Percentiles rank a stretch among this genome's conserved stretches.
Evolutionary conservation across 1,140 invertebrate species (phyloP).

Genomic region (Anadara kagoshimensis): DNA sequence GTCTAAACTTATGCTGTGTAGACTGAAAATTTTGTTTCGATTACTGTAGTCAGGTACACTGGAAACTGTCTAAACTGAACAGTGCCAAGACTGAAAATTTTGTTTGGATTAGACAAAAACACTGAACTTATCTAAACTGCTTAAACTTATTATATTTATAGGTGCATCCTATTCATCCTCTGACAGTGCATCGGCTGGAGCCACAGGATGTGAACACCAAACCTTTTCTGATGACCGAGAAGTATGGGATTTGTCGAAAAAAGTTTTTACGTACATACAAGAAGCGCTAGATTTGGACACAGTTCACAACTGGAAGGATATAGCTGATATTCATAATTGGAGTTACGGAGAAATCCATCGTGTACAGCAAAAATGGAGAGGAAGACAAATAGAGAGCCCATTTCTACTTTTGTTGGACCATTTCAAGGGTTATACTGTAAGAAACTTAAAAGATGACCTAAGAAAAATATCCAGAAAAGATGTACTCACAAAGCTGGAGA

Average conservation of each 20-base stretch:
- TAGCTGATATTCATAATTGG: conserved; percentile 26
- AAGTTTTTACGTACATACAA: conserved; percentile 13
- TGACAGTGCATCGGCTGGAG: no score
- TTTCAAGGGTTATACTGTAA: conserved; percentile 27
- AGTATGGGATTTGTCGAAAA: conserved; percentile 12
- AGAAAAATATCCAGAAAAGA: conserved; percentile 32
- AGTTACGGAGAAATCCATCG: conserved; percentile 17
- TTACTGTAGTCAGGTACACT: no score
- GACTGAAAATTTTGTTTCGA: no score
- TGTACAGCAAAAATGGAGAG: conserved; percentile 13
- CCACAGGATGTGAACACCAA: no score
- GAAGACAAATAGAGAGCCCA: conserved; percentile 27
- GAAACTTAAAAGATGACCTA: conserved; percentile 22
- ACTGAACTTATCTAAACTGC: no score
- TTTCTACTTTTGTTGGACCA: conserved; percentile 24
- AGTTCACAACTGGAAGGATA: conserved; percentile 16
- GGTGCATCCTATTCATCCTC: no score
- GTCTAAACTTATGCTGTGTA: no score
- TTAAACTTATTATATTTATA: no score
- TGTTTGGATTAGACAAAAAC: no score
- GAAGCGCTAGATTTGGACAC: conserved; percentile 9
- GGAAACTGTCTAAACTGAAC: no score
- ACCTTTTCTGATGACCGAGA: no score
- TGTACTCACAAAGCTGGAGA: conserved; percentile 16
- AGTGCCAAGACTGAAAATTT: no score